These are phyloP conservation scores for Pitangus sulphuratus DNA, from an alignment of 2,797 vertebrate species.

Conservation along the genomic window DNA sequence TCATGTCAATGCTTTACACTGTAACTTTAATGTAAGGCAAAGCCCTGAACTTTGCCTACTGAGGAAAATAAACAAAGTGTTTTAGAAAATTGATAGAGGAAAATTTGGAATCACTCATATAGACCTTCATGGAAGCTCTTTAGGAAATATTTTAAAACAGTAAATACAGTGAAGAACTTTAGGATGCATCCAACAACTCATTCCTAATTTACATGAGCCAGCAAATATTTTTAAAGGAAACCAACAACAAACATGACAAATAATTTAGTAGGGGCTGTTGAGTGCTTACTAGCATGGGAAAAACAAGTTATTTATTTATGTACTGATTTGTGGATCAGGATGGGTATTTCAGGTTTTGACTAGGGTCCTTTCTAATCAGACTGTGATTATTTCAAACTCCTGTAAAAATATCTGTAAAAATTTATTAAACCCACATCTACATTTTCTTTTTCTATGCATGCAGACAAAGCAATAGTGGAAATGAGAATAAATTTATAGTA, in stretches of 20 bases:
- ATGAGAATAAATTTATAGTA: neutral
- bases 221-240: neutral
- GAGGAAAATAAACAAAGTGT: neutral
- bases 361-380: neutral
- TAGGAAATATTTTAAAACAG: conserved; percentile 4
- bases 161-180: neutral
- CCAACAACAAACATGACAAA: neutral
- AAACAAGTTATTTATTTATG: neutral
- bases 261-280: neutral
- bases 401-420: neutral
- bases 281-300: neutral
- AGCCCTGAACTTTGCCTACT: neutral
- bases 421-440: neutral
- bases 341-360: neutral
- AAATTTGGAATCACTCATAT: neutral
- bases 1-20: neutral
- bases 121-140: neutral
- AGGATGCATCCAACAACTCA: neutral
- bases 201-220: neutral
- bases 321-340: neutral
- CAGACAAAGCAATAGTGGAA: neutral
- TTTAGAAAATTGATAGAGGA: neutral
- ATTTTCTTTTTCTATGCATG: neutral
- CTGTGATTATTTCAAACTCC: neutral
- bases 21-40: neutral